Conservation (phyloP, 2,113 vertebrate genomes). For the Pseudorasbora parva region DNA sequence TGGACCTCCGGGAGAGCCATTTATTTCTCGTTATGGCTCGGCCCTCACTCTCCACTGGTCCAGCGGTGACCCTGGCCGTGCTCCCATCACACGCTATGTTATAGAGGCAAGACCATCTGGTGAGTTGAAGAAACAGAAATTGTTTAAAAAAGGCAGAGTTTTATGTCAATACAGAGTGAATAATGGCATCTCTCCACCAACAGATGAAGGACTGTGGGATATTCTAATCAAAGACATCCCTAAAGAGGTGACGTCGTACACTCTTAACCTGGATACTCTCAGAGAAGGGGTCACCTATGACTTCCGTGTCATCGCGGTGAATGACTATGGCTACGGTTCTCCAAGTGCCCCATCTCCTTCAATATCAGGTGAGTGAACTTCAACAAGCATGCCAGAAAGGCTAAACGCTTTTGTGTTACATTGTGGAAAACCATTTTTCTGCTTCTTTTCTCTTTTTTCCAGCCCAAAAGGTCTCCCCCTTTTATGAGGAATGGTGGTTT, state of each 20-base stretch:
- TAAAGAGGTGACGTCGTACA: constrained; percentile 96
- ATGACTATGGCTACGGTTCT: constrained; percentile 94
- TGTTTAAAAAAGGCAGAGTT: background rate
- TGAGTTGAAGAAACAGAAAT: constrained; percentile 59
- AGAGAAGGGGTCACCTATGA: constrained; percentile 94
- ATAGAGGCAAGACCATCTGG: constrained; percentile 96
- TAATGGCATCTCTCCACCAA: constrained; percentile 1
- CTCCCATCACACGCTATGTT: constrained; percentile 93
- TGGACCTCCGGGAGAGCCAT: constrained; percentile 90
- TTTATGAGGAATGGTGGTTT: constrained; percentile 99
- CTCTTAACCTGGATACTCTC: constrained; percentile 93
- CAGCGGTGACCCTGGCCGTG: constrained; percentile 90
- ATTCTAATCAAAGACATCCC: constrained; percentile 98
- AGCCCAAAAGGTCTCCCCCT: constrained; percentile 95
- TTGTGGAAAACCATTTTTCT: background rate
- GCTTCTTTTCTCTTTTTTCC: constrained; percentile 47
- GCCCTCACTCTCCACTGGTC: constrained; percentile 96
- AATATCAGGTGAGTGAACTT: constrained; percentile 84
- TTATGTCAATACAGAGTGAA: background rate
- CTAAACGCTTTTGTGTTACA: background rate
- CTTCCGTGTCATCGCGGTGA: constrained; percentile 95
- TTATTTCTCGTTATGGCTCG: constrained; percentile 89
- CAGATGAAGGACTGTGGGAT: constrained; percentile 98
- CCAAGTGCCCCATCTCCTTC: constrained; percentile 94
- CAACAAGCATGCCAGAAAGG: background rate